Evolutionary conservation across 2,888 invertebrate species (phyloP), one percentile per base, ranked within the genome.

Genomic region (Tetramorium bicarinatum): DNA sequence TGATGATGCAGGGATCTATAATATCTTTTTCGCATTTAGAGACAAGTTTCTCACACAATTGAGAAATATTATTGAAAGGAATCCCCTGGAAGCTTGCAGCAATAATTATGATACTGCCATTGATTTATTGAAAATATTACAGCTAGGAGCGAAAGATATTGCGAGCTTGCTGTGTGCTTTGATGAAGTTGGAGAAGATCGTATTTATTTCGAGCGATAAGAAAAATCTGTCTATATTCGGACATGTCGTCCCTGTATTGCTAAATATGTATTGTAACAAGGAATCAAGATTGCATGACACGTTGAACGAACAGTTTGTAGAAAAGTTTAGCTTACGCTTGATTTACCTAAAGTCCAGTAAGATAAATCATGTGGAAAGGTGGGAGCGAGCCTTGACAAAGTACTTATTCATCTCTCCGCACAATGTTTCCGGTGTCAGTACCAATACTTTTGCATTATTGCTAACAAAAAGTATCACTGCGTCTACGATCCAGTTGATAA

Each of bases 401-500:
- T 97, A 97, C 92, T 95, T 97, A 25, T 93, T 95, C 83, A 95
- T 95, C 74, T 97, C 96, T 94, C 96, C 97, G 56, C 96, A 97
- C 90, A 95, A 95, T 90, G 95, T 96, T 6, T 92, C 94, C 18
- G 92, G 94, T 21, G 93, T 97, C 15, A 94, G 95, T 21, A 93
- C 94, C 92, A 94, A 88, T 82, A 88, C 82, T 9, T 93, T 94
- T 38, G 81, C 56, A 2, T 71, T 80, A 9, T 82, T 93, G 3
- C 61, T 94, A 18, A 66, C 85, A 8, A 84, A 18, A 66, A 86
- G 82, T 3, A 87, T 91, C 25, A 91, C 86, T 21, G 18, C 86
- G 3, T 54, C 96, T 0, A 96, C 96, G 15, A 95, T 96, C 0
- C 95, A 95, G 81, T 94, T 97, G 21, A 96, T 96, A 15, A 94